These are phyloP conservation scores for Baccha elongata DNA, from an alignment of 2,888 invertebrate genomes.

Conservation along the genomic window DNA sequence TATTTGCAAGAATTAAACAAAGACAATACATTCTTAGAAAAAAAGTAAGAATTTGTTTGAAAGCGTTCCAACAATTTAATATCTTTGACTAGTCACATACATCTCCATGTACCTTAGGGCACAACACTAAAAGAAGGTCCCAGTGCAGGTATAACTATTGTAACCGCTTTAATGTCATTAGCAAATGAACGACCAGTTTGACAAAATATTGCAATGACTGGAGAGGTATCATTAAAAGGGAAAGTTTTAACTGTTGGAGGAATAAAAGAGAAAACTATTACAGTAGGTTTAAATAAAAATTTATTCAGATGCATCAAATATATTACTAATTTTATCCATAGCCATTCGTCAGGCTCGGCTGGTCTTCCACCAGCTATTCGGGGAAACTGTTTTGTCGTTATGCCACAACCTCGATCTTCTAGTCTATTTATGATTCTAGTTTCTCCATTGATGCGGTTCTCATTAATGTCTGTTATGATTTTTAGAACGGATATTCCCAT, in stretches of 20 bases:
- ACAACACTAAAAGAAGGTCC: conserved; percentile 99
- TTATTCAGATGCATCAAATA: no score
- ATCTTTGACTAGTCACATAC: conserved; percentile 87
- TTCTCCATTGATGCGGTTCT: conserved; percentile 61
- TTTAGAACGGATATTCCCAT: conserved; percentile 83
- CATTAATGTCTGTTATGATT: conserved; percentile 73
- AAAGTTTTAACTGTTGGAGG: conserved; percentile 98
- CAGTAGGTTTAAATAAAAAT: conserved; percentile 85
- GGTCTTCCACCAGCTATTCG: conserved; percentile 86
- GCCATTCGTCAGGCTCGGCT: conserved; percentile 89
- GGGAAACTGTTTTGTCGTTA: conserved; percentile 81
- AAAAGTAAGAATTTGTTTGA: conserved; percentile 83
- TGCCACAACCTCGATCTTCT: conserved; percentile 81
- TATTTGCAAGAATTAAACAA: conserved; percentile 86
- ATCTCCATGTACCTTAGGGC: conserved; percentile 99
- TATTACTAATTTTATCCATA: no score
- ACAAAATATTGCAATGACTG: conserved; percentile 98
- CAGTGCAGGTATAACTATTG: conserved; percentile 98
- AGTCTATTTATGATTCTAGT: conserved; percentile 77
- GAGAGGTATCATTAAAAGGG: conserved; percentile 98
- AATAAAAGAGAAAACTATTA: conserved; percentile 99
- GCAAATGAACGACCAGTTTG: conserved; percentile 89
- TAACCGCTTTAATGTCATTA: conserved; percentile 95
- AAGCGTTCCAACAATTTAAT: no score
- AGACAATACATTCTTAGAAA: conserved; percentile 90